Base-by-base conservation (phyloP, 37 sponge, comb jelly and placozoan species). In the Beroe forskalii region DNA sequence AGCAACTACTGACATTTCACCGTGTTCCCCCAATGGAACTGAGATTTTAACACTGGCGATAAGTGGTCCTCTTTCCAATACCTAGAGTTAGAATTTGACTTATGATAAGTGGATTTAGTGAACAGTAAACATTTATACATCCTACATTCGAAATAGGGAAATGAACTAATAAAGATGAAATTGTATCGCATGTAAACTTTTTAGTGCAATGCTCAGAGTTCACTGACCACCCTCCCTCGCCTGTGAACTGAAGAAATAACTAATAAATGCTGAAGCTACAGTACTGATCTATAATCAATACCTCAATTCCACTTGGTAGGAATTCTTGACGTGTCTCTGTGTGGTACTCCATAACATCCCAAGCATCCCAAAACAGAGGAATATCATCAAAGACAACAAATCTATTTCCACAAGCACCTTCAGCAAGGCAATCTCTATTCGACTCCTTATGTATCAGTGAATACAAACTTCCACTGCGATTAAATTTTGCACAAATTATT, bases 311-410 rank as follows among this genome's bases (percentile, higher is more conserved):
- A 33, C 14, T 80, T 23, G 86, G 86, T 1, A 33, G 27, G 30
- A 62, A 60, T 1, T 32, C 69, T 27, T 60, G 67, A 90, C 95
- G 90, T 38, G 95, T 95, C 43, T 95, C 95, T 60, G 93, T 64
- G 44, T 95, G 95, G 76, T 95, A 95, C 67, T 93, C 93, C 95
- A 95, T 95, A 6, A 95, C 95, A 39, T 95, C 95, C 95, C 95
- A 95, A 9, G 95, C 95, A 90, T 95, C 95, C 95, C 95, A 95
- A 89, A 91, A 95, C 37, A 95, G 90, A 32, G 95, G 95, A 67
- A 95, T 41, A 28, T 95, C 95, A 91, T 95, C 95, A 91, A 91
- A 95, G 69, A 95, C 6, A 4, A 93, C 93, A 69, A 93, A 91
- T 62, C 90, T 90, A 86, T 93, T 95, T 27, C 93, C 93, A 67